These are phyloP conservation scores for Diuraphis noxia DNA, from an alignment of 1,140 invertebrate genomes.

Conservation along the genomic window DNA sequence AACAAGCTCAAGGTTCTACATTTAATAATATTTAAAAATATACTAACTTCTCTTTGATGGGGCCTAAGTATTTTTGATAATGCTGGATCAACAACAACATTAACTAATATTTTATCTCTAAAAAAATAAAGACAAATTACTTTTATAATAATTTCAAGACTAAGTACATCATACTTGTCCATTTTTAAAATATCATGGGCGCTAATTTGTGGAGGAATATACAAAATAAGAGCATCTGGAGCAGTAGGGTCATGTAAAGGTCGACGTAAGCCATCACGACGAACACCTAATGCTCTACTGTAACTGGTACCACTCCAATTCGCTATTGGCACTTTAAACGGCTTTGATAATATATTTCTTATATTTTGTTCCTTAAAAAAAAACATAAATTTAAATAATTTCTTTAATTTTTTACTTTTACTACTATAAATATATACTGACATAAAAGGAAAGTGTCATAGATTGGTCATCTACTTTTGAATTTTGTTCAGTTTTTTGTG, in stretches of 20 bases:
- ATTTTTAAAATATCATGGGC: conserved; percentile 83
- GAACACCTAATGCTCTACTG: conserved; percentile 75
- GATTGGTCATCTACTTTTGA: conserved; percentile 34
- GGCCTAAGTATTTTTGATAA: conserved; percentile 89
- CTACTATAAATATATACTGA: not conserved
- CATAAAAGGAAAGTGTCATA: not conserved
- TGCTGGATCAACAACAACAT: conserved; percentile 93
- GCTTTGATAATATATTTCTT: conserved; percentile 79
- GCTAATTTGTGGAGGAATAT: conserved; percentile 77
- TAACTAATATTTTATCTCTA: conserved; percentile 72
- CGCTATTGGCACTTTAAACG: conserved; percentile 92
- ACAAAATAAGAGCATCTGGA: conserved; percentile 91
- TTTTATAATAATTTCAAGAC: conserved; percentile 27
- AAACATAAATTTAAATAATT: not conserved
- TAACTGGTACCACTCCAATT: conserved; percentile 76
- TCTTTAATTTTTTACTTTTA: not conserved
- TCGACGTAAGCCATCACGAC: conserved; percentile 69
- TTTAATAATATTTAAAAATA: not conserved
- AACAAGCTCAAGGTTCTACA: not conserved
- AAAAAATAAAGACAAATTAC: conserved; percentile 54
- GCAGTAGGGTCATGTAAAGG: conserved; percentile 92
- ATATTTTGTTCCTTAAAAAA: conserved; percentile 74
- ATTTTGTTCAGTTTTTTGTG: not conserved
- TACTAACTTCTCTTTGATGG: conserved; percentile 88
- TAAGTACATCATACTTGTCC: conserved; percentile 63